Conservation (phyloP, 2,888 invertebrate genomes). For the Apamea epomidion region DNA sequence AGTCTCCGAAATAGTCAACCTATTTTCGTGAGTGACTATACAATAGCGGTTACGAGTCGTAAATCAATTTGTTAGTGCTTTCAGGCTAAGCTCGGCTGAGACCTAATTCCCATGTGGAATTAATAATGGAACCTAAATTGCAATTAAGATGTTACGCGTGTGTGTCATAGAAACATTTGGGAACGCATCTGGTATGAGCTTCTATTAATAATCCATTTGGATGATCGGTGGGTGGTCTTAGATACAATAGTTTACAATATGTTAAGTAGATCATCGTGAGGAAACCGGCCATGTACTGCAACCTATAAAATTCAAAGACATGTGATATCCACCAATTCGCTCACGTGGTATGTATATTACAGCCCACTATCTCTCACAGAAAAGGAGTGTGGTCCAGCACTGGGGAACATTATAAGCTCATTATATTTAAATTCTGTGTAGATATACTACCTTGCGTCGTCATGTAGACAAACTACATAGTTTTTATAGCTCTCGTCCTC, state of each 20-base stretch:
- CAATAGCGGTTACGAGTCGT: constrained; percentile 60
- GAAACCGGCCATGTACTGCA: background rate
- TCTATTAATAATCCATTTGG: constrained; percentile 39
- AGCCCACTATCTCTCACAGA: background rate
- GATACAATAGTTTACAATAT: constrained; percentile 1
- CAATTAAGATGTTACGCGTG: constrained; percentile 67
- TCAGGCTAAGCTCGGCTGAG: constrained; percentile 68
- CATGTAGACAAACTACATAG: background rate
- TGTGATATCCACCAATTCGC: background rate
- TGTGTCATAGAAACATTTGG: constrained; percentile 55
- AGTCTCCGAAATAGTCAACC: constrained; percentile 57
- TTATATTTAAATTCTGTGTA: background rate
- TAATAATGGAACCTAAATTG: constrained; percentile 72
- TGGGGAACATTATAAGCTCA: background rate
- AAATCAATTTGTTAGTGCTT: constrained; percentile 75
- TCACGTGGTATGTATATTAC: background rate
- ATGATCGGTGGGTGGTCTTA: constrained; percentile 53
- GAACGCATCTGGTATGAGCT: constrained; percentile 53
- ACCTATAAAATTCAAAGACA: background rate
- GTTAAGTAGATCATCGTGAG: background rate
- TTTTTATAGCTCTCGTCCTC: background rate
- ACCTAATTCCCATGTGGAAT: constrained; percentile 76
- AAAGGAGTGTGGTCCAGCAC: too few species aligned
- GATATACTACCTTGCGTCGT: background rate
- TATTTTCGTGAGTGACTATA: constrained; percentile 70